A percentile compares a stretch with the other conserved stretches of the same genome.
These are phyloP conservation scores for Brachypterus glaber DNA, from an alignment of 2,888 invertebrate species.

Conservation along the genomic window DNA sequence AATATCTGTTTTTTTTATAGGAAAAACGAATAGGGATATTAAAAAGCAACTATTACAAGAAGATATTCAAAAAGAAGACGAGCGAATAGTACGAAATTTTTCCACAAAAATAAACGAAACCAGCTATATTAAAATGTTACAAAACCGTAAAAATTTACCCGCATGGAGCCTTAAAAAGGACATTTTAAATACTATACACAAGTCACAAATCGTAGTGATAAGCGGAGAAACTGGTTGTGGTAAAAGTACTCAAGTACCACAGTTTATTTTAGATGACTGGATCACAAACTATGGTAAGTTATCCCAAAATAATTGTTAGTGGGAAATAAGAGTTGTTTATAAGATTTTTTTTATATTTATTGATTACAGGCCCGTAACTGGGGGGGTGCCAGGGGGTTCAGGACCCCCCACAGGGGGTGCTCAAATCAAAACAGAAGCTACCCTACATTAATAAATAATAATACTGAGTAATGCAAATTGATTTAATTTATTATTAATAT, in stretches of 20 bases:
- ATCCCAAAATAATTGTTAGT: too few species aligned
- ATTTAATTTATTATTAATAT: too few species aligned
- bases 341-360: too few species aligned
- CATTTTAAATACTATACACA: constrained; percentile 55
- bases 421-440: too few species aligned
- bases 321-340: too few species aligned
- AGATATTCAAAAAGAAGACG: constrained; percentile 52
- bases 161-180: constrained; percentile 62
- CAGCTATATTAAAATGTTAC: constrained; percentile 58
- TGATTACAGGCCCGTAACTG: too few species aligned
- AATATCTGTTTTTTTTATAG: constrained; percentile 27
- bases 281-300: constrained; percentile 50
- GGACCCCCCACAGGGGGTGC: too few species aligned
- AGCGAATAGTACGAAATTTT: constrained; percentile 52
- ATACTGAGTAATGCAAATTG: too few species aligned
- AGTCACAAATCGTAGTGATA: constrained; percentile 61
- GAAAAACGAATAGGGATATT: constrained; percentile 46
- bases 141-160: constrained; percentile 54
- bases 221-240: constrained; percentile 81
- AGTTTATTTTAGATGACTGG: constrained; percentile 86
- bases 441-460: too few species aligned
- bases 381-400: too few species aligned
- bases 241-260: constrained; percentile 85
- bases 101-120: constrained; percentile 49
- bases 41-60: constrained; percentile 45